Evolutionary conservation across 2,888 invertebrate species (phyloP).

Genomic region (Cetonia aurata): DNA sequence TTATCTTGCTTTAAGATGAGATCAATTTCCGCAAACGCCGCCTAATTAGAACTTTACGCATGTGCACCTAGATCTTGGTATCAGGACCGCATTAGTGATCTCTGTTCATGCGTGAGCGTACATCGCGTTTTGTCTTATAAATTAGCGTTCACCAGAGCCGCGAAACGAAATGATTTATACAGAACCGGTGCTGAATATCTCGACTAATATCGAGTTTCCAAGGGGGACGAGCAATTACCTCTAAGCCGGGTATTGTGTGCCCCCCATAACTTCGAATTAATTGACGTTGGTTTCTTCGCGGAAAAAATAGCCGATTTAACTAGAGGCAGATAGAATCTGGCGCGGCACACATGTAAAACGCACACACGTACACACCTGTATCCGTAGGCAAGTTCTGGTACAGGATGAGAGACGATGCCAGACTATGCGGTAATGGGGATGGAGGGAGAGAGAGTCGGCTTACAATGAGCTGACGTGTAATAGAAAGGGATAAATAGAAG

Average conservation of each 20-base stretch:
- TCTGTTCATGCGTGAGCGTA: slow-evolving; percentile 30
- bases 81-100: slow-evolving; percentile 9
- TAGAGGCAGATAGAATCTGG: slow-evolving; percentile 59
- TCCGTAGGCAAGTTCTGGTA: not conserved
- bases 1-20: too few relatives aligned
- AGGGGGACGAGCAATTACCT: slow-evolving; percentile 41
- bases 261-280: slow-evolving; percentile 61
- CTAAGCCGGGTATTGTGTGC: slow-evolving; percentile 43
- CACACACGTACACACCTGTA: slow-evolving; percentile 8
- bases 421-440: slow-evolving; percentile 54
- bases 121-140: slow-evolving; percentile 26
- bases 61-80: not conserved
- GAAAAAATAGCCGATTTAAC: slow-evolving; percentile 62
- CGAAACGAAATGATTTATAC: slow-evolving; percentile 44
- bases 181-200: slow-evolving; percentile 47
- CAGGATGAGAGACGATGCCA: slow-evolving; percentile 46
- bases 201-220: slow-evolving; percentile 49
- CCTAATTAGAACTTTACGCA: slow-evolving; percentile 5
- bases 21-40: too few relatives aligned
- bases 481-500: too few relatives aligned
- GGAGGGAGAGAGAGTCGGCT: slow-evolving; percentile 36
- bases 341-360: slow-evolving; percentile 56
- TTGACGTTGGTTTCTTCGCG: slow-evolving; percentile 59
- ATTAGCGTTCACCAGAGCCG: slow-evolving; percentile 30
- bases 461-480: too few relatives aligned